Conservation (phyloP, 2,797 vertebrate genomes). For the Manis pentadactyla region DNA sequence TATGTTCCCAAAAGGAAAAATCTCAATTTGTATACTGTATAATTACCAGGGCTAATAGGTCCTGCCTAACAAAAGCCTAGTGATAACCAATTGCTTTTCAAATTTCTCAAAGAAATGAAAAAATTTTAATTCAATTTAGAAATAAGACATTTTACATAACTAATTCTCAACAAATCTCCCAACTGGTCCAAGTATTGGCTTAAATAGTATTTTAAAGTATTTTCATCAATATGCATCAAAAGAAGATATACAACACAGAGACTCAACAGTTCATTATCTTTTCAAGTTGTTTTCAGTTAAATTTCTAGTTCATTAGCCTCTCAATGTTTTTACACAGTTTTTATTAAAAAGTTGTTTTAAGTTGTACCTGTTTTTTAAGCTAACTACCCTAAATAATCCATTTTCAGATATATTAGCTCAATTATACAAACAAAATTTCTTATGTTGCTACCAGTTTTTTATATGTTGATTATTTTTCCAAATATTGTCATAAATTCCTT, state of each 20-base stretch:
- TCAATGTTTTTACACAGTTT: background rate
- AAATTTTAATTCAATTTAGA: background rate
- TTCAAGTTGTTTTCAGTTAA: background rate
- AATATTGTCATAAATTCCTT: background rate
- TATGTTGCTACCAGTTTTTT: too few species aligned
- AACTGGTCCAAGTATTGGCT: background rate
- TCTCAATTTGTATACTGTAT: background rate
- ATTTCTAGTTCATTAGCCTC: background rate
- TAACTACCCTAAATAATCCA: background rate
- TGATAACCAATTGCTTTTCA: background rate
- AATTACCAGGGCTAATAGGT: background rate
- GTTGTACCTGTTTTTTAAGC: background rate
- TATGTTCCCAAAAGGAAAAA: background rate
- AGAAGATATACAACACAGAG: background rate
- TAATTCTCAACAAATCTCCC: background rate
- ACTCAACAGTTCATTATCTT: background rate
- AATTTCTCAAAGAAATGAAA: background rate
- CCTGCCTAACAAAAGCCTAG: background rate
- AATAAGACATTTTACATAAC: background rate
- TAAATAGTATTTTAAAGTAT: background rate
- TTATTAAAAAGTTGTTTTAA: background rate
- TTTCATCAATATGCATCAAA: background rate
- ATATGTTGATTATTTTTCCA: too few species aligned
- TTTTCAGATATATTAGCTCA: too few species aligned
- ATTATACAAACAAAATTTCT: too few species aligned